Evolutionary conservation across 2,113 vertebrate species (phyloP).

Genomic region (Oenanthe melanoleuca): DNA sequence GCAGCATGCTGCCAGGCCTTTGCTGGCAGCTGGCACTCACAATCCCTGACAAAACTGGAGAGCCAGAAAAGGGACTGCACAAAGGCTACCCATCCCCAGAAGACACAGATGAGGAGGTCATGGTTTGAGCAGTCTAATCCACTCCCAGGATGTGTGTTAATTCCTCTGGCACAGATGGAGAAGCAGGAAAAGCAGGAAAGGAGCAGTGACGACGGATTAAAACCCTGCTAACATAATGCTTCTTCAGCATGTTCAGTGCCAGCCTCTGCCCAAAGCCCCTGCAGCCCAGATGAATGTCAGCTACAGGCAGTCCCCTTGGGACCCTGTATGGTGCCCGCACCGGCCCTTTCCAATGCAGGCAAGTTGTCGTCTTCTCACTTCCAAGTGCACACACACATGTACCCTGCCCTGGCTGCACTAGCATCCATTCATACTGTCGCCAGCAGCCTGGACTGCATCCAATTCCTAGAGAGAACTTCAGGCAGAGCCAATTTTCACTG

Average conservation of each 20-base stretch:
- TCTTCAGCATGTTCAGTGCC: background rate
- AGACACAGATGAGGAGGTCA: background rate
- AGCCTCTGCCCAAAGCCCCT: background rate
- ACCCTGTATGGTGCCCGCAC: background rate
- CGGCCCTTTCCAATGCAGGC: background rate
- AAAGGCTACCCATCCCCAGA: background rate
- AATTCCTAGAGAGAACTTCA: constrained; percentile 64
- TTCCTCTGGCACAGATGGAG: constrained; percentile 23
- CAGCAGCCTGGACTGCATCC: constrained; percentile 55
- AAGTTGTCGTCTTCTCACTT: background rate
- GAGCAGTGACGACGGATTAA: background rate
- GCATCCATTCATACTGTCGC: constrained; percentile 57
- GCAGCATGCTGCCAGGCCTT: fast-evolving
- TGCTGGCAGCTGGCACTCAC: background rate
- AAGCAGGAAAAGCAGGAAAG: constrained; percentile 16
- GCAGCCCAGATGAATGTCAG: background rate
- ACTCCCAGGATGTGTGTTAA: background rate
- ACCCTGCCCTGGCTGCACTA: constrained; percentile 17
- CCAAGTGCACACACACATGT: background rate
- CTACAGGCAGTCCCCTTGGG: background rate
- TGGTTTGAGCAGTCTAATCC: background rate
- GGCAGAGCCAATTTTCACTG: constrained; percentile 34
- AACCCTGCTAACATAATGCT: background rate
- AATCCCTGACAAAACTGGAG: background rate
- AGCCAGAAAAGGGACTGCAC: background rate